phyloP scores from a whole-genome alignment of 2,113 vertebrate species.

The Hydrochoerus hydrochaeris region DNA sequence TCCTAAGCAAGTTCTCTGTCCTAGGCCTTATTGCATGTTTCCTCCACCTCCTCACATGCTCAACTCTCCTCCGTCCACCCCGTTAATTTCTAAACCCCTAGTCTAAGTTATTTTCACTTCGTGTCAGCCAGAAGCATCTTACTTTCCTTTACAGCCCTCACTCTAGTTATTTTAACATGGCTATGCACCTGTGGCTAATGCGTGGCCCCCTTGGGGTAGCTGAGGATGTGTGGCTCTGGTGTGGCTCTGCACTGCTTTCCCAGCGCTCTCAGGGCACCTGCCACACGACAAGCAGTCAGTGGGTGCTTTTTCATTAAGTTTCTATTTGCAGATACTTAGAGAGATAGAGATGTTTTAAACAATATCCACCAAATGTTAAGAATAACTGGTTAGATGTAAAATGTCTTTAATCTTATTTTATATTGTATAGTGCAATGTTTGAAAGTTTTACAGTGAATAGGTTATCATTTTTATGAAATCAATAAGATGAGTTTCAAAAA shows the following conservation, averaged over 20 bases:
- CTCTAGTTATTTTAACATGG: background rate
- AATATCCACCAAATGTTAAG: background rate
- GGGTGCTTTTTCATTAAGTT: too few species aligned
- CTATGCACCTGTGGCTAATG: accelerated
- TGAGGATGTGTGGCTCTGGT: background rate
- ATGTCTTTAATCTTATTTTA: background rate
- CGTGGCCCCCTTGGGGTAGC: accelerated
- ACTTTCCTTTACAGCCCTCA: background rate
- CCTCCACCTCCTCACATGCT: too few species aligned
- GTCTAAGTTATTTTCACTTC: background rate
- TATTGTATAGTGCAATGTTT: background rate
- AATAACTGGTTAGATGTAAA: background rate
- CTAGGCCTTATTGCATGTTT: accelerated
- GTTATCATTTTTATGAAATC: conserved; percentile 28
- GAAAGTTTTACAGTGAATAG: conserved; percentile 11
- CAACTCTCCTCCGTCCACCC: too few species aligned
- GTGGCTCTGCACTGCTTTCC: too few species aligned
- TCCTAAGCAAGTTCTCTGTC: too few species aligned
- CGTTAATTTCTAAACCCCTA: background rate
- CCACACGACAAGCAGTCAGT: background rate
- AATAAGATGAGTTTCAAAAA: background rate
- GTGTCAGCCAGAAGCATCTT: background rate
- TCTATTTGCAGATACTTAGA: background rate
- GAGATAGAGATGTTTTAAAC: background rate
- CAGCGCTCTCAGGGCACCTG: background rate